Evolutionary conservation across 2,113 vertebrate genomes (phyloP).

Genomic region (Charadrius vociferus): DNA sequence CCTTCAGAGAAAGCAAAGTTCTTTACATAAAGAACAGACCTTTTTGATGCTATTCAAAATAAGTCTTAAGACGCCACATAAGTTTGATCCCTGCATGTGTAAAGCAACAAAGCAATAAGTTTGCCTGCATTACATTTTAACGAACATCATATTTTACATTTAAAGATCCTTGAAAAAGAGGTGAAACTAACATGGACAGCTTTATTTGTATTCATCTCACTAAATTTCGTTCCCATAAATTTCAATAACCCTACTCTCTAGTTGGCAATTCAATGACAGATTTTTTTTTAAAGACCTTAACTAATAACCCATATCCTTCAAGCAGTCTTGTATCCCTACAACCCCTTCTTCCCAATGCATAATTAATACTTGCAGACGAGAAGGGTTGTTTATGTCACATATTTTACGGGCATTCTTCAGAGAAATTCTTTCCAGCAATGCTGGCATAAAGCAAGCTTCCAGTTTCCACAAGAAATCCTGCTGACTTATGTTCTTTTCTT

Average conservation of each 20-base stretch:
- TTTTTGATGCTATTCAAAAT: background rate
- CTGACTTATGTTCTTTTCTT: background rate
- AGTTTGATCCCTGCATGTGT: background rate
- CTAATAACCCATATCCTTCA: background rate
- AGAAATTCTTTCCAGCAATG: background rate
- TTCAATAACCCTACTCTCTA: background rate
- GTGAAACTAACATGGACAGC: background rate
- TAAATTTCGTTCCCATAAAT: slow-evolving; percentile 2
- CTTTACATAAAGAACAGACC: background rate
- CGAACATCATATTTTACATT: background rate
- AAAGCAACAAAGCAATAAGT: background rate
- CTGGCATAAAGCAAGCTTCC: background rate
- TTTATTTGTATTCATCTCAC: slow-evolving; percentile 13
- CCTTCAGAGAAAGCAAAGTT: background rate
- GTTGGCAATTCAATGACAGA: background rate
- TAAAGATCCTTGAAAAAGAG: background rate
- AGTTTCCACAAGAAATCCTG: background rate
- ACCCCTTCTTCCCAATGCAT: background rate
- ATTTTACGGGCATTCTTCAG: slow-evolving; percentile 3
- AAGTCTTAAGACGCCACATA: background rate
- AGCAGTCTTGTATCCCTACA: background rate
- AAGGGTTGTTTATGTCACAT: background rate
- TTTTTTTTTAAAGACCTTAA: background rate
- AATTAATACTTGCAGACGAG: slow-evolving; percentile 8
- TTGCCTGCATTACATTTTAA: background rate